A percentile compares a stretch with the other conserved stretches of the same genome.
Evolutionary conservation across 2,797 vertebrate species (phyloP).

Genomic region (Rhyacichthys aspro): DNA sequence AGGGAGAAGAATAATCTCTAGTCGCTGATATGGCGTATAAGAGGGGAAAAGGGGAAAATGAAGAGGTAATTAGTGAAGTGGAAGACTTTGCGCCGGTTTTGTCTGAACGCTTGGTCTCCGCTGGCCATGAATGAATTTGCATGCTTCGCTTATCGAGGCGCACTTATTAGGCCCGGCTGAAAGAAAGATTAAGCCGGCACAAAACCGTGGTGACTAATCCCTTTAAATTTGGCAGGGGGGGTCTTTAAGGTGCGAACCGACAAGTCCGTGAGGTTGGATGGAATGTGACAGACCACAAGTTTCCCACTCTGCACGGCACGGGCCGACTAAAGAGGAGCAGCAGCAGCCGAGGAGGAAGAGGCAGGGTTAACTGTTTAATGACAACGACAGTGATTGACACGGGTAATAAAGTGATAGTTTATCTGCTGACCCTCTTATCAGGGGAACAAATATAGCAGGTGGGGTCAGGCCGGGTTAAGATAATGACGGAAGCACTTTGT

Average conservation of each 20-base stretch:
- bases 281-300: slow-evolving; percentile 51
- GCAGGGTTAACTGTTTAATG: slow-evolving; percentile 58
- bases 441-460: slow-evolving; percentile 57
- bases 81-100: slow-evolving; percentile 78
- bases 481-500: slow-evolving; percentile 42
- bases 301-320: slow-evolving; percentile 5
- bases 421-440: slow-evolving; percentile 74
- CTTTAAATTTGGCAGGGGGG: slow-evolving; percentile 83
- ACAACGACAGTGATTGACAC: slow-evolving; percentile 67
- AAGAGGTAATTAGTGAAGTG: slow-evolving; percentile 86
- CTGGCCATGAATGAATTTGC: slow-evolving; percentile 86
- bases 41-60: slow-evolving; percentile 78
- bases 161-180: slow-evolving; percentile 85
- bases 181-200: slow-evolving; percentile 86
- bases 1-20: slow-evolving; percentile 80
- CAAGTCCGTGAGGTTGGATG: slow-evolving; percentile 61
- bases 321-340: slow-evolving; percentile 16
- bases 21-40: slow-evolving; percentile 80
- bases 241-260: slow-evolving; percentile 81
- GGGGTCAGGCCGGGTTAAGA: slow-evolving; percentile 56
- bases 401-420: slow-evolving; percentile 69
- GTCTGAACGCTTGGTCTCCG: slow-evolving; percentile 79
- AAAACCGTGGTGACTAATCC: slow-evolving; percentile 87
- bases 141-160: slow-evolving; percentile 85
- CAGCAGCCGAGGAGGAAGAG: slow-evolving; percentile 22